Evolutionary conservation across 2,797 vertebrate species (phyloP).

Genomic region (Allobates femoralis): DNA sequence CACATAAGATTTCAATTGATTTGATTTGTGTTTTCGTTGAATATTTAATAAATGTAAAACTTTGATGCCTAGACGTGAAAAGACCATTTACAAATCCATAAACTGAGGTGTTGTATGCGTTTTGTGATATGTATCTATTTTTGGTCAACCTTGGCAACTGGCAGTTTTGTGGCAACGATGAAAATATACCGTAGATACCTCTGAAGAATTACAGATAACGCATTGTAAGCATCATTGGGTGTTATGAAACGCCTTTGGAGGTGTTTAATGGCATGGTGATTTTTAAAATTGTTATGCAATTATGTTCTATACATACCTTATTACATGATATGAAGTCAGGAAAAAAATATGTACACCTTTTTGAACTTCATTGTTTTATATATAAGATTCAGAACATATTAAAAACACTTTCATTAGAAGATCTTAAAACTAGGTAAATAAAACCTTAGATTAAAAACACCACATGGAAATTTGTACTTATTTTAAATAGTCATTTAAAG

Average conservation of each 20-base stretch:
- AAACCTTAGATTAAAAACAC: too few relatives aligned
- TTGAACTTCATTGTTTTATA: too few relatives aligned
- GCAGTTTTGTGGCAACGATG: not conserved
- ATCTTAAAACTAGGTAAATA: too few relatives aligned
- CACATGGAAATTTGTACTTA: too few relatives aligned
- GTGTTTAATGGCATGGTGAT: not conserved
- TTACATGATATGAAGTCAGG: too few relatives aligned
- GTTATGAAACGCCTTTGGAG: not conserved
- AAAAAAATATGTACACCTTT: too few relatives aligned
- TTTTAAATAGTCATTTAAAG: too few relatives aligned
- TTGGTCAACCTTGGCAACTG: not conserved
- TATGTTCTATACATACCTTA: not conserved
- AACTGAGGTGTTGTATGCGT: not conserved
- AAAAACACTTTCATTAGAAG: too few relatives aligned
- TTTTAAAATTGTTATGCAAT: not conserved
- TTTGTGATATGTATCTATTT: constrained; percentile 16
- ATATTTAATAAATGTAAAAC: constrained; percentile 12
- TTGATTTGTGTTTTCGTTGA: not conserved
- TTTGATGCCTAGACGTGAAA: constrained; percentile 20
- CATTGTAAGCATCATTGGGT: not conserved
- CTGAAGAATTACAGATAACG: not conserved
- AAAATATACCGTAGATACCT: not conserved
- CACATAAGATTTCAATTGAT: constrained; percentile 5
- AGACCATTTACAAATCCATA: constrained; percentile 13
- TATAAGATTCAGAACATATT: too few relatives aligned